Base-by-base conservation (phyloP, 2,888 invertebrate genomes). In the Luperina nickerlii region DNA sequence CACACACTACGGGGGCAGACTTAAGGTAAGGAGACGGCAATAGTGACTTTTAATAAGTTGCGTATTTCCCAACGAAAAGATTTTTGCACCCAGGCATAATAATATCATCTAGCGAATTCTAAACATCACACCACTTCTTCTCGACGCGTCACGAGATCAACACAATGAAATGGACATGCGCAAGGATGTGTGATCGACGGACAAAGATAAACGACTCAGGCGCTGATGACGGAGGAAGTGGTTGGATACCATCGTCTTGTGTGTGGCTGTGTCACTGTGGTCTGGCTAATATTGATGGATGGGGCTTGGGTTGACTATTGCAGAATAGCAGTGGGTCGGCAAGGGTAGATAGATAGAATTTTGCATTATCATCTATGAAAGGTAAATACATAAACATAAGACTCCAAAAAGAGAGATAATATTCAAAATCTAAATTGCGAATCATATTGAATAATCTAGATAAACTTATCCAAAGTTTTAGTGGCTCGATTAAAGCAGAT, bases 121-220 rank as follows among this genome's bases (percentile, higher is more conserved):
- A 70, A 62, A 70, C 65, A 80, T 74, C 81, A 70, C 51, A 73
- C 72, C 82, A 85, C 76, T 70, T 27, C 38, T 38, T 13, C 75
- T 70, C 51, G 15, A 67, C 48, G 76, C 45, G 67, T 75, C 70
- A 54, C 65, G 63, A 51, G 79, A 70, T n/a, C 65, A 48, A 48
- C 76, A 75, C 77, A 83, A 86, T 82, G 70, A 78, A 84, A 84
- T 77, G 86, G 82, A 57, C 82, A 74, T 57, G 67, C 86, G 83
- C 84, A 87, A 83, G 83, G 84, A 75, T 80, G 75, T 76, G 32
- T 68, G 76, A 84, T 87, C 85, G 79, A 87, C 87, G 80, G 67
- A 83, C 84, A 87, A 83, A 84, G 83, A 83, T 84, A 83, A 84
- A 74, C 82, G 73, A 76, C 54, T 86, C 71, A 65, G 42, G 79